Evolutionary conservation across 2,113 vertebrate species (phyloP).

Genomic region (Kobus ellipsiprymnus): DNA sequence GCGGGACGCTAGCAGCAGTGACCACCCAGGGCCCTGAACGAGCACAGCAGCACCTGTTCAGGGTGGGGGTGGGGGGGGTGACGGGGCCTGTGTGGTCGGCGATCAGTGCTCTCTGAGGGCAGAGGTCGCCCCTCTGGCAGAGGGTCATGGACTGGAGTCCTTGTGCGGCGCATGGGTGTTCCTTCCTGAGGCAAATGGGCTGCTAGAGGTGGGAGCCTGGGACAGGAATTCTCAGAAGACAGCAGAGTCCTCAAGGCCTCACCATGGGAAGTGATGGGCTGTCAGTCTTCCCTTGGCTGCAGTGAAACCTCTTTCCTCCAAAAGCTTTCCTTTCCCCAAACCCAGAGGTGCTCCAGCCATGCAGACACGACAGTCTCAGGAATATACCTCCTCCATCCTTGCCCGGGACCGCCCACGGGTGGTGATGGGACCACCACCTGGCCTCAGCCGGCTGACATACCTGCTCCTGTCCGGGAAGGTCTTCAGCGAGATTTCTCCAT

Average conservation of each 20-base stretch:
- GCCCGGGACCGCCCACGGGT: accelerated
- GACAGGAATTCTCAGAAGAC: neutral
- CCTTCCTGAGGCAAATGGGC: neutral
- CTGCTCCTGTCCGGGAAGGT: neutral
- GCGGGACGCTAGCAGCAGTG: accelerated
- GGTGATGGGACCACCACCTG: neutral
- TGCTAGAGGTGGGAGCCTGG: accelerated
- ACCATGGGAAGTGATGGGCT: accelerated
- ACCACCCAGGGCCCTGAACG: neutral
- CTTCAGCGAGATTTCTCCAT: accelerated
- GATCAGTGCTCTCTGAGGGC: neutral
- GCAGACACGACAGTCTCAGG: accelerated
- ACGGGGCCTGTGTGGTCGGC: accelerated
- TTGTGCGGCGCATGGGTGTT: accelerated
- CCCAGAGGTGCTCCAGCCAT: neutral
- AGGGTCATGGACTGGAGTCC: accelerated
- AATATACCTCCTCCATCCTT: accelerated
- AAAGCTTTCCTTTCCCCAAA: neutral
- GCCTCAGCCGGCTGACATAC: accelerated
- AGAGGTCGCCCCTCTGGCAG: neutral
- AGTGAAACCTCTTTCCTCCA: too few relatives aligned
- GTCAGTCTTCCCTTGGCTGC: accelerated
- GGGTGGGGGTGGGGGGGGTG: neutral
- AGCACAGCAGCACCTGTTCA: neutral
- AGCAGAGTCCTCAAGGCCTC: neutral